phyloP scores from a whole-genome alignment of 2,797 vertebrate species.

The Falco novaeseelandiae region DNA sequence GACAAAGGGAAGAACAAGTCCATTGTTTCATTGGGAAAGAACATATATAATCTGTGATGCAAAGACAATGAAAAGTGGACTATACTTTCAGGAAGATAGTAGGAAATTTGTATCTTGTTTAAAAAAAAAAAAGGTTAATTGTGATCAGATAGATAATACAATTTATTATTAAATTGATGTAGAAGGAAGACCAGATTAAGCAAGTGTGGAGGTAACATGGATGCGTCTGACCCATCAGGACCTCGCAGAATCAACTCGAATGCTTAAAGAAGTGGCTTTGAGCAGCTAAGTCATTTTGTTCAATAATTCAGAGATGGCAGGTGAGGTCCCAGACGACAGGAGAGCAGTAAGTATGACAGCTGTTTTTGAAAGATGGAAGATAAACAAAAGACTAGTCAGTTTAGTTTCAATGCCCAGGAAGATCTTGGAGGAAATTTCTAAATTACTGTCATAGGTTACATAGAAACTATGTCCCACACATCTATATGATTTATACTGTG shows the following conservation, averaged over 20 bases:
- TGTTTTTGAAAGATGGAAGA: background rate
- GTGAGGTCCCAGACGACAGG: background rate
- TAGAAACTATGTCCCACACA: fast-evolving
- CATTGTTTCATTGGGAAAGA: background rate
- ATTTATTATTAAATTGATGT: background rate
- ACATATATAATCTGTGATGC: background rate
- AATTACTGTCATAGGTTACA: background rate
- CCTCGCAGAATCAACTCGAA: background rate
- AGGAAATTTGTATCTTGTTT: background rate
- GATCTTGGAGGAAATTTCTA: background rate
- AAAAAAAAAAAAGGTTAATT: background rate
- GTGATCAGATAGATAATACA: background rate
- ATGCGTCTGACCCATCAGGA: background rate
- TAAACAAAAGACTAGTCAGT: background rate
- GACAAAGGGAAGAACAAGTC: background rate
- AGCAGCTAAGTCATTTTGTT: background rate
- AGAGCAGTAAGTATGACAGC: background rate
- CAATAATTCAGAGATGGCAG: background rate
- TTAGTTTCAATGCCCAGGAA: background rate
- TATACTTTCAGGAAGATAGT: background rate
- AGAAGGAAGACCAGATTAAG: background rate
- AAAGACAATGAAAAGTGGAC: background rate
- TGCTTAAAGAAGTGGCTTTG: background rate
- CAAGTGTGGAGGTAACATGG: background rate
- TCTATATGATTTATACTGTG: background rate